Percentiles rank a stretch among this genome's conserved stretches.
Conservation (phyloP, 2,113 vertebrate genomes). For the Zosterops hypoxanthus region DNA sequence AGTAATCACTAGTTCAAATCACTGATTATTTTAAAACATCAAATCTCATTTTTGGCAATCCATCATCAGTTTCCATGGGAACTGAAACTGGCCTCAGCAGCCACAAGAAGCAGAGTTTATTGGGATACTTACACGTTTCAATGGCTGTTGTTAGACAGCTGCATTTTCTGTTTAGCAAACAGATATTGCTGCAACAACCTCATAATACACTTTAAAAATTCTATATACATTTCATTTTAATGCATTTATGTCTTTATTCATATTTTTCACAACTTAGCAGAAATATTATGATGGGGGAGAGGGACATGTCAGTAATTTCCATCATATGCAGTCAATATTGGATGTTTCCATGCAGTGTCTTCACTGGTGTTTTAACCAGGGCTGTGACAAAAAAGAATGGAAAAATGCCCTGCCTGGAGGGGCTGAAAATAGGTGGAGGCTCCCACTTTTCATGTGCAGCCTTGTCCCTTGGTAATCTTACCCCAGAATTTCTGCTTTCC, state of each 20-base stretch:
- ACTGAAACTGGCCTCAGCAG: slow-evolving; percentile 33
- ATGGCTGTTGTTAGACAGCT: slow-evolving; percentile 46
- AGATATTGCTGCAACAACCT: slow-evolving; percentile 1
- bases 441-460: not conserved
- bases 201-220: not conserved
- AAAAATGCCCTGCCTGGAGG: not conserved
- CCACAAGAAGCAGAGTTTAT: slow-evolving; percentile 50
- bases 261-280: not conserved
- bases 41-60: slow-evolving; percentile 61
- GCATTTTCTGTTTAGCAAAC: slow-evolving; percentile 56
- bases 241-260: not conserved
- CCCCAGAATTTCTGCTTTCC: not conserved
- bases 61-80: slow-evolving; percentile 69
- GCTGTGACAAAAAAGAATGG: not conserved
- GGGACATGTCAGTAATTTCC: not conserved
- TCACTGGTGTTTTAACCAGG: not conserved
- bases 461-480: not conserved
- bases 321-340: not conserved
- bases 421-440: not conserved
- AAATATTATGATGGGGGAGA: not conserved
- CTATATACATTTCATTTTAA: not conserved
- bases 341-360: not conserved
- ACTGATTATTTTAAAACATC: slow-evolving; percentile 63
- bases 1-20: slow-evolving; percentile 48
- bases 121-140: slow-evolving; percentile 47